Evolutionary conservation across 2,113 vertebrate species (phyloP), one percentile per base, ranked within the genome.

Genomic region (Rhinogobius similis): DNA sequence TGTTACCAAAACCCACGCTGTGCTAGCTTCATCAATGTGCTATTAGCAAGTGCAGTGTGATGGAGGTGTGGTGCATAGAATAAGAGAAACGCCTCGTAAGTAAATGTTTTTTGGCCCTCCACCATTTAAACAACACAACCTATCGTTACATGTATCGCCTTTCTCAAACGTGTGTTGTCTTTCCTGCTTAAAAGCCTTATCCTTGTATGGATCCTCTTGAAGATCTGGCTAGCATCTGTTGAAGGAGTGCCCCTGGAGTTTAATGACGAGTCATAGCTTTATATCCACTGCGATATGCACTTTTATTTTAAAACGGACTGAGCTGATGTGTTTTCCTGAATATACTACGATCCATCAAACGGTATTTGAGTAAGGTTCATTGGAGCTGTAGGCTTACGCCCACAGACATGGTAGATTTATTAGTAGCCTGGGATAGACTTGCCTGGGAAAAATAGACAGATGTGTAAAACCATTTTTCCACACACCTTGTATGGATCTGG

Each of bases 1-100:
- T 39, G 43, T 38, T 56, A 18, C 61, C 27, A 16, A 65, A 62
- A 46, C 72, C 52, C 81, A 82, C 75, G 81, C 81, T 63, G 73
- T 72, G 71, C 41, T 75, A 81, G 75, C 77, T 41, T 58, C 16
- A 36, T 4, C 4, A 18, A 55, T 36, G 58, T 65, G 62, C 62
- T 43, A 13, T 68, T 75, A 76, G 68, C 67, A 29, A 46, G 72
- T 74, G 50, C 7, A 55, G 64, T 73, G 58, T 36, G 27, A 65
- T 72, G 59, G 65, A 75, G 71, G 68, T 67, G 41, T 24, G 75
- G 24, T 20, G 21, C 39, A 29, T 6, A 55, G n/a, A 9, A 7
- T 63, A 4, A 4, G 0, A 4, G 1, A 0, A 21, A 39, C 14
- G 1, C 20, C 0, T 13, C 0, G n/a, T 0, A 5, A 1, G 0